phyloP scores from a whole-genome alignment of 30 jellyfish, hydroid and myxozoan species.

The Aurelia aurita complex sp. Pacific region DNA sequence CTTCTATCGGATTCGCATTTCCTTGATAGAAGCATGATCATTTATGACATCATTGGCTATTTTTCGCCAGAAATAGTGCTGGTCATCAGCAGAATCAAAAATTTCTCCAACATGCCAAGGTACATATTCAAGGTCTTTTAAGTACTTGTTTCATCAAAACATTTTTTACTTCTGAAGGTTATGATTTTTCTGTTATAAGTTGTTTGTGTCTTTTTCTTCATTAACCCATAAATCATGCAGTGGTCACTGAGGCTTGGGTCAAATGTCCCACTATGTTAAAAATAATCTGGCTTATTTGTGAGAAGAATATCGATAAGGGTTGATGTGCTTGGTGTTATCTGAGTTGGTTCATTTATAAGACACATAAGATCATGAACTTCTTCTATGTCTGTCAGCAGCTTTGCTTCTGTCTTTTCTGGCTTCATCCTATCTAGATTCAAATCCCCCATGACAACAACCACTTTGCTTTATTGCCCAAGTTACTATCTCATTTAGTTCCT shows the following conservation, averaged over 20 bases:
- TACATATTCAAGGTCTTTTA: constrained; percentile 12
- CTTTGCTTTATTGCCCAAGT: too few relatives aligned
- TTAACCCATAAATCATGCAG: constrained; percentile 30
- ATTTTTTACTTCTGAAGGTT: constrained; percentile 11
- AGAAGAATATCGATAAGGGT: constrained; percentile 3
- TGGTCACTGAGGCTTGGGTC: constrained; percentile 29
- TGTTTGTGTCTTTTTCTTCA: constrained; percentile 18
- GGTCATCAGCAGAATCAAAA: constrained; percentile 8
- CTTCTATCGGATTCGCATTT: constrained; percentile 29
- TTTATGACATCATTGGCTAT: constrained; percentile 21
- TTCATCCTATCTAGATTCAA: too few relatives aligned
- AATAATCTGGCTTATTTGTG: constrained; percentile 1
- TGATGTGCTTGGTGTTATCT: constrained; percentile 4
- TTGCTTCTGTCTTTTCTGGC: too few relatives aligned
- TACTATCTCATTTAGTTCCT: too few relatives aligned
- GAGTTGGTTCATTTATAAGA: too few relatives aligned
- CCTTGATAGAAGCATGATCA: constrained; percentile 16
- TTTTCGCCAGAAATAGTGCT: constrained; percentile 5
- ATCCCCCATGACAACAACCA: too few relatives aligned
- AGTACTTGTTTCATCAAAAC: constrained; percentile 2
- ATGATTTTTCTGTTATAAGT: constrained; percentile 1
- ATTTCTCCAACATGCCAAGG: constrained; percentile 30
- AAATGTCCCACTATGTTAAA: neutral
- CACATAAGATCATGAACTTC: too few relatives aligned
- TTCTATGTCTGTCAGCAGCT: too few relatives aligned